Base-by-base conservation (phyloP, 2,888 invertebrate genomes). In the Chromoteleia sp. region DNA sequence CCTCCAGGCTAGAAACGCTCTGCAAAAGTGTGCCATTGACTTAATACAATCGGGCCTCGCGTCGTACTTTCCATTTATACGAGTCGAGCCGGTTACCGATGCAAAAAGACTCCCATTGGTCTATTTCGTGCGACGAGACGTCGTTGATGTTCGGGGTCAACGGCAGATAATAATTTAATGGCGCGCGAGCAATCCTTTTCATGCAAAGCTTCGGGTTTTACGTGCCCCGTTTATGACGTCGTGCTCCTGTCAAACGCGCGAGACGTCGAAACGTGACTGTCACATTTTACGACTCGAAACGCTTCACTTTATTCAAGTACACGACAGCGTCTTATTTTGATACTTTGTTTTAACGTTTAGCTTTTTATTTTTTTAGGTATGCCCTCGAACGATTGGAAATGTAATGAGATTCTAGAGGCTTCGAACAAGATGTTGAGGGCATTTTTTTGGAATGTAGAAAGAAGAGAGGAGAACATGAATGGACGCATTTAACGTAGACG, bases 21-120 rank as follows among this genome's bases (percentile, higher is more conserved):
- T n/a, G 63, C 56, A 63, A 74, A 74, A 74, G 74, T 74, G 63
- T 74, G 74, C 74, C 74, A 65, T 56, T 54, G 58, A 56, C 58
- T 70, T 36, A 36, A 74, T 12, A 71, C 74, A 74, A 74, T 74
- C 74, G 74, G 56, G 14, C 10, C 70, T 30, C 48, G 48, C 21
- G 21, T 15, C 58, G 50, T 65, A 75, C 75, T 75, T 75, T 75
- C 75, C 75, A 75, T 75, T 75, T 67, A 54, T 45, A 15, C 63
- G 45, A 48, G 41, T 17, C 48, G 48, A 67, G 30, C 2, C 56
- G 29, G 54, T 39, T 17, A 56, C 59, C 25, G 75, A 67, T 58
- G 65, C 58, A 39, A 75, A 33, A 58, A 17, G 25, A 30, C 29
- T 59, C 21, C 56, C 29, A 21, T 30, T 67, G 75, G 75, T 67